A percentile compares a stretch with the other conserved stretches of the same genome.
These are phyloP conservation scores for Deroplatys truncata DNA, from an alignment of 2,888 invertebrate genomes.

Conservation along the genomic window DNA sequence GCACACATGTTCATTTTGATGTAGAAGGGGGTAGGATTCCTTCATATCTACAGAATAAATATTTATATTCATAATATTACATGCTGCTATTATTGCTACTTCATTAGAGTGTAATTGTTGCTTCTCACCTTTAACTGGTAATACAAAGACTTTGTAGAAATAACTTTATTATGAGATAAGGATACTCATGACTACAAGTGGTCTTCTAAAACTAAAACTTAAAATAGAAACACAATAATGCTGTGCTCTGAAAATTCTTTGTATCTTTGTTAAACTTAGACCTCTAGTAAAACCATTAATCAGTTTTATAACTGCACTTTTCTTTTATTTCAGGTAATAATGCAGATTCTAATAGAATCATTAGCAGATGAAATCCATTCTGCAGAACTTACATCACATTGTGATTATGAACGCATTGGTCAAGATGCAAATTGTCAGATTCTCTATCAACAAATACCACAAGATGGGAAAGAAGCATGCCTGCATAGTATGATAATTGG, in stretches of 20 bases:
- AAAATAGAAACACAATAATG: background rate
- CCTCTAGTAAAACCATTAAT: background rate
- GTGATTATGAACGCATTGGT: background rate
- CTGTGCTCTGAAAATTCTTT: background rate
- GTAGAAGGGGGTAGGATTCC: no score
- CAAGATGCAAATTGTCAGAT: background rate
- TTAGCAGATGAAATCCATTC: background rate
- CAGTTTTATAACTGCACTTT: background rate
- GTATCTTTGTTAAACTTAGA: background rate
- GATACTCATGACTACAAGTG: background rate
- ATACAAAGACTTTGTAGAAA: background rate
- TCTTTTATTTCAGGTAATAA: background rate
- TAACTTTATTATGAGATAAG: background rate
- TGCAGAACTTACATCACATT: background rate
- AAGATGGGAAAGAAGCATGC: background rate
- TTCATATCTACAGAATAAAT: no score
- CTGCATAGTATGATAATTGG: background rate
- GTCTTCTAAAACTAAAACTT: no score
- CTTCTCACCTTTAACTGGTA: no score
- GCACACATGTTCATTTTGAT: no score
- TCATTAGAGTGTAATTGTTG: no score
- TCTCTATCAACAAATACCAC: background rate
- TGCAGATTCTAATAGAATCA: background rate
- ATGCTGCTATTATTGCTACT: no score
- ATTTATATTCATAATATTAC: no score